Base-by-base conservation (phyloP, 2,888 invertebrate genomes). In the Heliconius aoede region DNA sequence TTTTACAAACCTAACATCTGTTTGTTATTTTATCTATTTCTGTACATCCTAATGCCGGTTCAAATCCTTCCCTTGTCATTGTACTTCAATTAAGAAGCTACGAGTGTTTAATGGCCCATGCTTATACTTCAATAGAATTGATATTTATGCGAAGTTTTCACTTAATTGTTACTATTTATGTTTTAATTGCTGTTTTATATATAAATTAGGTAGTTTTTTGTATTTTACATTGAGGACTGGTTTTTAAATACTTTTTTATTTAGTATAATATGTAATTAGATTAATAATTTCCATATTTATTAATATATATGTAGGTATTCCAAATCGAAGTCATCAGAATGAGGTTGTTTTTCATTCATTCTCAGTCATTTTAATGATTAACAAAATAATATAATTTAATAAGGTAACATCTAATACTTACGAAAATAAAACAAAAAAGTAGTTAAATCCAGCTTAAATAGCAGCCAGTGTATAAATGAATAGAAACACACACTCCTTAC, bases 1-100 rank as follows among this genome's bases (percentile, higher is more conserved):
- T 91, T 90, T 92, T 87, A 86, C 87, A 85, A 84, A 84, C 81
- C 77, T 80, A 84, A 87, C 93, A 93, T 90, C 86, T 94, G 93
- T 91, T 91, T 91, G 90, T 91, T 92, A 87, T 92, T 88, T 84
- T 76, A 73, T 89, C 92, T 94, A 94, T 94, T 93, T 91, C 76
- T 60, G 89, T 85, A 85, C 85, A 87, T 90, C 91, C 89, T 88
- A 87, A 85, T 83, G 81, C 69, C 73, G 79, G 74, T 77, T 77
- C 78, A 73, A 81, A 80, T 85, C 85, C 87, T 84, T 85, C 86
- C 86, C 85, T 85, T 87, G 89, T 90, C 89, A 90, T 90, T 90
- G 90, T 90, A 84, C 83, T 86, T 89, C 92, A 92, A 93, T 93
- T 93, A 92, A 86, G 85, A 85, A 88, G 86, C 82, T 84, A 85